Evolutionary conservation across 2,888 invertebrate species (phyloP).

Genomic region (Eupithecia exiguata): DNA sequence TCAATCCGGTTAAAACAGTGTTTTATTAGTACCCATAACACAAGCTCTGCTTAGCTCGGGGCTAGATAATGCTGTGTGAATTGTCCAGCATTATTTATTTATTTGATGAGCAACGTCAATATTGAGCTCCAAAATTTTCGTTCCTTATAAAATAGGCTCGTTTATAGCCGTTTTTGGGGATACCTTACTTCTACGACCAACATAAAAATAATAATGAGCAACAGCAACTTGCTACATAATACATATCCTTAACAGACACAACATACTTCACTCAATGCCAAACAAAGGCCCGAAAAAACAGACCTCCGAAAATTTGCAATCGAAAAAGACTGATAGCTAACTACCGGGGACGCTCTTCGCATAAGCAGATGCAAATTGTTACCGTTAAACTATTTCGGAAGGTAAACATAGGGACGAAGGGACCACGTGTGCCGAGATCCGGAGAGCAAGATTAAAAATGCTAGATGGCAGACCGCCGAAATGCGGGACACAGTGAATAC

Average conservation of each 20-base stretch:
- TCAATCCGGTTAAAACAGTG: no score
- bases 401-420: constrained; percentile 79
- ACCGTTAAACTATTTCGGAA: constrained; percentile 84
- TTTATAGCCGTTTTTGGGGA: not conserved
- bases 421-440: constrained; percentile 77
- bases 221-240: constrained; percentile 17
- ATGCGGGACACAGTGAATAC: constrained; percentile 58
- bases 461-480: constrained; percentile 77
- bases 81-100: no score
- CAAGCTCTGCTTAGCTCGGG: no score
- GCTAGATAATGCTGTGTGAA: no score
- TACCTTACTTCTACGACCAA: not conserved
- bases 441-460: constrained; percentile 82
- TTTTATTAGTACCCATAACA: no score
- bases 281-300: constrained; percentile 42
- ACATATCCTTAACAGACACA: constrained; percentile 18
- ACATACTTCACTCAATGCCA: constrained; percentile 36
- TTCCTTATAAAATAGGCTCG: no score
- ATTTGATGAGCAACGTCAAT: no score
- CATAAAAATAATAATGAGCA: constrained; percentile 23
- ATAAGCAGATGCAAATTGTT: constrained; percentile 83
- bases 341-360: constrained; percentile 78
- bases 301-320: constrained; percentile 48
- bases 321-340: constrained; percentile 74
- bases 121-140: no score